phyloP scores from a whole-genome alignment of 2,888 invertebrate species.

The Xestia ashworthii region DNA sequence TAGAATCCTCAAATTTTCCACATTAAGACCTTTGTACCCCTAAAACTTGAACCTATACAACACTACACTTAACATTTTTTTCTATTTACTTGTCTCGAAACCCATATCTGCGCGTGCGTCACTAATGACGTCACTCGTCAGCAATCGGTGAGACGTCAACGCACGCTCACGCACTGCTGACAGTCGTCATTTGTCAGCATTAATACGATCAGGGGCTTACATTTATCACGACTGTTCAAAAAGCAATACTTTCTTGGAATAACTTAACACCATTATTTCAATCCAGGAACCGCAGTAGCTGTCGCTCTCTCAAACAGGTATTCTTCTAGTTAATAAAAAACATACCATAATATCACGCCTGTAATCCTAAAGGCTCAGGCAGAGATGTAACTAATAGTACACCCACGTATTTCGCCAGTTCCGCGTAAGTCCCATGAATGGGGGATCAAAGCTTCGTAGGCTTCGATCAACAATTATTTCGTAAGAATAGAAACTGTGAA shows the following conservation, averaged over 20 bases:
- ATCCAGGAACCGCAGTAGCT: background rate
- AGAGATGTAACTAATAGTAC: too few relatives aligned
- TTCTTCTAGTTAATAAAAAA: too few relatives aligned
- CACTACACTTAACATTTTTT: background rate
- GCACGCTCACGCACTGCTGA: slow-evolving; percentile 26
- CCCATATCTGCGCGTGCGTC: slow-evolving; percentile 16
- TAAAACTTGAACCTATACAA: background rate
- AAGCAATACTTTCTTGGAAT: background rate
- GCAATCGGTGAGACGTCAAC: slow-evolving; percentile 2
- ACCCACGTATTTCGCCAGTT: too few relatives aligned
- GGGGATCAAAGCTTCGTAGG: too few relatives aligned
- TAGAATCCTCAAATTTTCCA: too few relatives aligned
- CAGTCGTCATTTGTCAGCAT: slow-evolving; percentile 5
- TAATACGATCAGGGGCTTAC: background rate
- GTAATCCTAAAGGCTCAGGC: too few relatives aligned
- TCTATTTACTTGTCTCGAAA: too few relatives aligned
- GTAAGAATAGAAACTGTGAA: too few relatives aligned
- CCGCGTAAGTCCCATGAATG: too few relatives aligned
- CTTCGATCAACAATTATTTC: too few relatives aligned
- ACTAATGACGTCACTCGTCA: slow-evolving; percentile 4
- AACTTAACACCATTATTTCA: background rate
- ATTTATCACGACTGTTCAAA: background rate
- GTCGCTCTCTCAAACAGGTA: too few relatives aligned
- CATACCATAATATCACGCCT: too few relatives aligned
- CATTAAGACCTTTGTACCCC: background rate